These are phyloP conservation scores for Orgyia antiqua DNA, from an alignment of 2,888 invertebrate genomes.

Conservation along the genomic window DNA sequence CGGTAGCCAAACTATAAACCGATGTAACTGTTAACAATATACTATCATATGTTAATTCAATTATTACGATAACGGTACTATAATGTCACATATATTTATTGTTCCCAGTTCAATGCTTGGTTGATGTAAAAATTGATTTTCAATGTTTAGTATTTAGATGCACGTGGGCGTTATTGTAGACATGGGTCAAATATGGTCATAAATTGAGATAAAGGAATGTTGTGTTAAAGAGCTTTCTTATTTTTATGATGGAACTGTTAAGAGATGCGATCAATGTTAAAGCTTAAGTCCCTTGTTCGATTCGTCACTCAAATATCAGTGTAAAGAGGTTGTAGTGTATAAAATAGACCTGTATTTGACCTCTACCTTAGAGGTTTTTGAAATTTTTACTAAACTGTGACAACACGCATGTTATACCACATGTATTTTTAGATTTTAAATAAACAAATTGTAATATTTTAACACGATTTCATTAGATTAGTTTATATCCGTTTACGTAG, in stretches of 20 bases:
- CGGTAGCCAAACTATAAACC: conserved; percentile 21
- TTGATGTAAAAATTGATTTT: conserved; percentile 49
- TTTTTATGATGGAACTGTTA: conserved; percentile 27
- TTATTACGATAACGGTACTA: conserved; percentile 22
- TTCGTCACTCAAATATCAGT: conserved; percentile 2
- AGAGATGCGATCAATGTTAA: conserved; percentile 9
- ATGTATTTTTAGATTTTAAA: no score
- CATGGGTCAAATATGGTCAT: conserved; percentile 39
- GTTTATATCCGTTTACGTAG: no score
- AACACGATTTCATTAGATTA: no score
- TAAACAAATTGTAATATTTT: no score
- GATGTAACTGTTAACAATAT: conserved; percentile 20
- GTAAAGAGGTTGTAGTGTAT: no score
- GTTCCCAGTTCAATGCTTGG: conserved; percentile 9
- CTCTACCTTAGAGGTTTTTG: no score
- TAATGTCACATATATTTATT: conserved; percentile 22
- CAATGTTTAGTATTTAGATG: conserved; percentile 41
- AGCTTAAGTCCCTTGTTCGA: conserved; percentile 4
- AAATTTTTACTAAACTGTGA: no score
- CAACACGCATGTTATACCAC: no score
- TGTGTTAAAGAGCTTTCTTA: conserved; percentile 28
- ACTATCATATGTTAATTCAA: conserved; percentile 28
- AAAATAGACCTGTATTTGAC: no score
- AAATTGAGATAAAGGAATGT: conserved; percentile 43
- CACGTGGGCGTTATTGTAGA: conserved; percentile 40